A percentile compares a stretch with the other conserved stretches of the same genome.
Evolutionary conservation across 2,888 invertebrate species (phyloP).

Genomic region (Hypselothyrea guttata): DNA sequence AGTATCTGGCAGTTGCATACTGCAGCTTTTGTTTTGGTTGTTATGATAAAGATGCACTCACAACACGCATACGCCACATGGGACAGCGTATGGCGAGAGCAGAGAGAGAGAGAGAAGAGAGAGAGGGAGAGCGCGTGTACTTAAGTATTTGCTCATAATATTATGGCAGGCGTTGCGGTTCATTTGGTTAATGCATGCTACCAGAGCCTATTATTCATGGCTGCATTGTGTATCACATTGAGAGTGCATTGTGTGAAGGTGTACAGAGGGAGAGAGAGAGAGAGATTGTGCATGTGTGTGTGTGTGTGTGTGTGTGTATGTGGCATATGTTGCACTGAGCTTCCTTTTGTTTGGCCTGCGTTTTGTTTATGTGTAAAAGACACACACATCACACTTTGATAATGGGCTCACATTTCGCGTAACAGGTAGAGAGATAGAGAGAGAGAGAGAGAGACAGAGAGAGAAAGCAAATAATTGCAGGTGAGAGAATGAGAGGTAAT

Average conservation of each 20-base stretch:
- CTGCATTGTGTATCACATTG: conserved; percentile 34
- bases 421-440: too few relatives aligned
- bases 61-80: conserved; percentile 56
- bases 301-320: conserved; percentile 4
- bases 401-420: conserved; percentile 39
- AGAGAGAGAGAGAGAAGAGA: not conserved
- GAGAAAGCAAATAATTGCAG: too few relatives aligned
- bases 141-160: conserved; percentile 56
- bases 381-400: conserved; percentile 37
- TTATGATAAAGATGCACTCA: conserved; percentile 21
- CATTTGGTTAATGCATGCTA: conserved; percentile 71
- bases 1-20: not conserved
- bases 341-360: conserved; percentile 38
- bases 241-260: not conserved
- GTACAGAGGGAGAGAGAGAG: too few relatives aligned
- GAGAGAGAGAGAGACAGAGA: too few relatives aligned
- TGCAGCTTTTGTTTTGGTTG: conserved; percentile 2
- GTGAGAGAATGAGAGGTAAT: too few relatives aligned
- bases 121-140: conserved; percentile 16
- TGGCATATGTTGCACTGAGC: conserved; percentile 13
- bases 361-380: conserved; percentile 39
- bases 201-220: conserved; percentile 62
- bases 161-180: conserved; percentile 64
- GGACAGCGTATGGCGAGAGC: conserved; percentile 11
- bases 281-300: conserved; percentile 2